Percentiles rank a stretch among this genome's conserved stretches.
These are phyloP conservation scores for Epizoanthus rinbou DNA, from an alignment of 92 coral and sea anemone species.

Conservation along the genomic window DNA sequence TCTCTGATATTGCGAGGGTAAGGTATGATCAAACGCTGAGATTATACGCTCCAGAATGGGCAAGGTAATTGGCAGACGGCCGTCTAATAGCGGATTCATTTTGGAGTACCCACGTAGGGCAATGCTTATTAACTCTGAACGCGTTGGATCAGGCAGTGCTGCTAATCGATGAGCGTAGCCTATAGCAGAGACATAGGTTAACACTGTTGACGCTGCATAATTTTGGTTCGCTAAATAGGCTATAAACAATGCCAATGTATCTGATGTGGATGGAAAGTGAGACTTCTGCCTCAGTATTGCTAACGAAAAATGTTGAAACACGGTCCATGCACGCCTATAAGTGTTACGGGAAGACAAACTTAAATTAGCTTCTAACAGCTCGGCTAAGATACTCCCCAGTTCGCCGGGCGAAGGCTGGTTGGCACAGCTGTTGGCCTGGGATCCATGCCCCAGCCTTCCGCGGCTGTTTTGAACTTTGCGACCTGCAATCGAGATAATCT, in stretches of 20 bases:
- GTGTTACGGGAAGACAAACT: not conserved
- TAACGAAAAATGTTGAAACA: not conserved
- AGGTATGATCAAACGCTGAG: slow-evolving; percentile 3
- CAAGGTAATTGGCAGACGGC: slow-evolving; percentile 45
- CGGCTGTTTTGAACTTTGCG: slow-evolving; percentile 28
- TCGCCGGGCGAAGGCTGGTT: no score
- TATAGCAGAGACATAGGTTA: slow-evolving; percentile 34
- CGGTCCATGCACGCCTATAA: not conserved
- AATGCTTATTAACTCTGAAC: not conserved
- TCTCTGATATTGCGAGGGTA: not conserved
- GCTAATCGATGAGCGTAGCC: slow-evolving; percentile 37
- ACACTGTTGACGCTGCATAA: slow-evolving; percentile 42
- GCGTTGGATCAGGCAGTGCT: not conserved
- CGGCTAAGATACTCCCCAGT: not conserved
- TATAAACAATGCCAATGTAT: slow-evolving; percentile 34
- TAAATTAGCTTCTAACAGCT: not conserved
- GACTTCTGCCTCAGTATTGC: not conserved
- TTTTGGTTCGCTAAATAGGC: slow-evolving; percentile 29
- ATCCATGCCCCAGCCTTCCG: slow-evolving; percentile 4
- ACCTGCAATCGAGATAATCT: slow-evolving; percentile 57
- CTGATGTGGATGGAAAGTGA: not conserved
- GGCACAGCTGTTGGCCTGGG: not conserved
- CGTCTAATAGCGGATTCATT: slow-evolving; percentile 31
- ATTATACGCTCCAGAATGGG: slow-evolving; percentile 45
- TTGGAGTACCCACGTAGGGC: not conserved